A percentile compares a stretch with the other conserved stretches of the same genome.
Evolutionary conservation across 1,140 invertebrate genomes (phyloP).

Genomic region (Solenopsis fugax): DNA sequence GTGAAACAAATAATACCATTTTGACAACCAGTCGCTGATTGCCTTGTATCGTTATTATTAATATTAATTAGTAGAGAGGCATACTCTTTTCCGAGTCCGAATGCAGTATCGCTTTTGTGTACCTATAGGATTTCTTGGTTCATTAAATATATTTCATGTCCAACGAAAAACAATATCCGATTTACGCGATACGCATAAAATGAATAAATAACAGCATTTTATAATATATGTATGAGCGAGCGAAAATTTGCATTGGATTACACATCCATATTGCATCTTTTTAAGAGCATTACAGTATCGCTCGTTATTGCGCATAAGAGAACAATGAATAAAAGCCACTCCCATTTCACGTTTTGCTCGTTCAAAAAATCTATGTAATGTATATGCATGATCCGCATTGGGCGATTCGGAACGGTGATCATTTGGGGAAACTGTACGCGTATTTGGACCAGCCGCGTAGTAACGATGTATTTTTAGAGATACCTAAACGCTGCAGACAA

Average conservation of each 20-base stretch:
- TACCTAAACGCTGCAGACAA: conserved; percentile 36
- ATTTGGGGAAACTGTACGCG: neutral
- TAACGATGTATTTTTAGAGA: conserved; percentile 28
- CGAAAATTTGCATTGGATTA: conserved; percentile 38
- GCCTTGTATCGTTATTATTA: conserved; percentile 22
- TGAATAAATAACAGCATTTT: conserved; percentile 47
- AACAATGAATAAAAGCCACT: neutral
- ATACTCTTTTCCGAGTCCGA: neutral
- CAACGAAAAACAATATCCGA: conserved; percentile 49
- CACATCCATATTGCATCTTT: conserved; percentile 12
- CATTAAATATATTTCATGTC: conserved; percentile 46
- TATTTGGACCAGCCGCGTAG: neutral
- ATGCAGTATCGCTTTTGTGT: neutral
- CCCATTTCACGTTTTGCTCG: neutral
- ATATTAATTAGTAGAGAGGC: conserved; percentile 39
- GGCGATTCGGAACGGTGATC: neutral
- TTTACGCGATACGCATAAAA: conserved; percentile 30
- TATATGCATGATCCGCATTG: neutral
- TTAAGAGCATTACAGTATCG: conserved; percentile 19
- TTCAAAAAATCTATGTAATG: neutral
- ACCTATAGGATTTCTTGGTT: conserved; percentile 30
- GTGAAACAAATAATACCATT: conserved; percentile 38
- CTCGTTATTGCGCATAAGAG: neutral
- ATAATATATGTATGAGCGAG: neutral
- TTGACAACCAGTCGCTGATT: conserved; percentile 41